Conservation (phyloP, 2,888 invertebrate species). For the Cephus sareptanus region DNA sequence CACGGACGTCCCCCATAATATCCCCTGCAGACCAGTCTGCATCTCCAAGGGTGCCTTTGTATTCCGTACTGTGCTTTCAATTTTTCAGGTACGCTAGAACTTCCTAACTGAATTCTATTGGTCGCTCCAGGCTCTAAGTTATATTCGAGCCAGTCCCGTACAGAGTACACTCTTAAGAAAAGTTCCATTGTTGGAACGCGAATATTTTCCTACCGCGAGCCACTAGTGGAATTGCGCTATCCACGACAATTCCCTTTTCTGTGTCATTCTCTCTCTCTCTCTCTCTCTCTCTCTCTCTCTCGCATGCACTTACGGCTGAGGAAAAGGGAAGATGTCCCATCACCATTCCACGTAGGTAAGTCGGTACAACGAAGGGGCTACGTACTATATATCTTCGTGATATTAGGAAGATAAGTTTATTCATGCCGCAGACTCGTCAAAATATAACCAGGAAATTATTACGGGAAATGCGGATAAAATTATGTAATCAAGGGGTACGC, state of each 20-base stretch:
- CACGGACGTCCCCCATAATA: neutral
- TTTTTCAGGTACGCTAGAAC: constrained; percentile 17
- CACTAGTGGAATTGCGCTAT: constrained; percentile 21
- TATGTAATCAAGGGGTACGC: neutral
- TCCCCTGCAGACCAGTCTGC: constrained; percentile 16
- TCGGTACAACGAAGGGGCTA: no score
- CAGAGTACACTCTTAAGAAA: constrained; percentile 27
- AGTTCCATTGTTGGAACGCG: constrained; percentile 40
- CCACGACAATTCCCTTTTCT: constrained; percentile 11
- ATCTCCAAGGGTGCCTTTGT: constrained; percentile 24
- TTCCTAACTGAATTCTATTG: constrained; percentile 26
- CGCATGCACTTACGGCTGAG: no score
- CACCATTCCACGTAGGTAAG: no score
- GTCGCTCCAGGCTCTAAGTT: constrained; percentile 15
- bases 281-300: constrained; percentile 2
- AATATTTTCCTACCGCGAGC: constrained; percentile 23
- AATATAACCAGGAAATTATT: constrained; percentile 3
- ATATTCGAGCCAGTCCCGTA: neutral
- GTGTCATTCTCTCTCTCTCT: neutral
- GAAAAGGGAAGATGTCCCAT: no score
- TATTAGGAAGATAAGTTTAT: constrained; percentile 24
- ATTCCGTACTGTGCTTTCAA: constrained; percentile 11
- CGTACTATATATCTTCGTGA: neutral
- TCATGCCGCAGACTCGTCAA: constrained; percentile 33
- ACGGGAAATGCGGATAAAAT: neutral